A percentile compares a stretch with the other conserved stretches of the same genome.
These are phyloP conservation scores for Drosophila takahashii DNA, from an alignment of 1,140 invertebrate species.

Conservation along the genomic window DNA sequence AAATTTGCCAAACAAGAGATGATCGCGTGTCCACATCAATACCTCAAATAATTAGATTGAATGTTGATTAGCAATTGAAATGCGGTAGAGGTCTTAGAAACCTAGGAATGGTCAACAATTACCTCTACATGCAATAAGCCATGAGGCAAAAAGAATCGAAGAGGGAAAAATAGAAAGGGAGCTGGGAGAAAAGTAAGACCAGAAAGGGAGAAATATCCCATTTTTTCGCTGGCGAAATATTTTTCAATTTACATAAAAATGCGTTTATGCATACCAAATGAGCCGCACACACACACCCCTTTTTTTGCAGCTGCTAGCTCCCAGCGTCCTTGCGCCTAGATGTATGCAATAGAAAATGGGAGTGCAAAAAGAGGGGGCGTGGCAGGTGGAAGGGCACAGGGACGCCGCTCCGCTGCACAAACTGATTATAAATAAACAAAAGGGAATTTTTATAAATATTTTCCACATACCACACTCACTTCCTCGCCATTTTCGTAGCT, in stretches of 20 bases:
- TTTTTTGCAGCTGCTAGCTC: slow-evolving; percentile 25
- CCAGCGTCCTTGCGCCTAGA: slow-evolving; percentile 56
- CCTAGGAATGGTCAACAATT: slow-evolving; percentile 40
- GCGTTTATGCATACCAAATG: slow-evolving; percentile 79
- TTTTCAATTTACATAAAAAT: slow-evolving; percentile 82
- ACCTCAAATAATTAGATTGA: slow-evolving; percentile 32
- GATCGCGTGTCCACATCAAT: slow-evolving; percentile 22
- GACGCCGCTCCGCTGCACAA: slow-evolving; percentile 69
- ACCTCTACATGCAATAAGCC: slow-evolving; percentile 35
- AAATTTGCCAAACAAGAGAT: slow-evolving; percentile 13
- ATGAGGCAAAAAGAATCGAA: slow-evolving; percentile 19
- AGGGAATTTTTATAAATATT: slow-evolving; percentile 71
- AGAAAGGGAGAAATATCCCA: slow-evolving; percentile 13
- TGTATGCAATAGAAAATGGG: slow-evolving; percentile 53
- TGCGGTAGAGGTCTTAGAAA: background rate
- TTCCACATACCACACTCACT: slow-evolving; percentile 29
- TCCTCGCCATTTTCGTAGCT: slow-evolving; percentile 21
- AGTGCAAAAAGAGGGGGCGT: slow-evolving; percentile 6
- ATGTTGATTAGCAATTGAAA: slow-evolving; percentile 25
- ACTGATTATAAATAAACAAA: slow-evolving; percentile 82
- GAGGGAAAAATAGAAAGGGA: background rate
- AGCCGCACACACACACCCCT: slow-evolving; percentile 28
- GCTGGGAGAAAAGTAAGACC: background rate
- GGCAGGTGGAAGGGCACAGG: slow-evolving; percentile 19
- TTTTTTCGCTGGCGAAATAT: slow-evolving; percentile 64